These are phyloP conservation scores for Ciona savignyi DNA, from an alignment of 23 tunicate species.

Conservation along the genomic window DNA sequence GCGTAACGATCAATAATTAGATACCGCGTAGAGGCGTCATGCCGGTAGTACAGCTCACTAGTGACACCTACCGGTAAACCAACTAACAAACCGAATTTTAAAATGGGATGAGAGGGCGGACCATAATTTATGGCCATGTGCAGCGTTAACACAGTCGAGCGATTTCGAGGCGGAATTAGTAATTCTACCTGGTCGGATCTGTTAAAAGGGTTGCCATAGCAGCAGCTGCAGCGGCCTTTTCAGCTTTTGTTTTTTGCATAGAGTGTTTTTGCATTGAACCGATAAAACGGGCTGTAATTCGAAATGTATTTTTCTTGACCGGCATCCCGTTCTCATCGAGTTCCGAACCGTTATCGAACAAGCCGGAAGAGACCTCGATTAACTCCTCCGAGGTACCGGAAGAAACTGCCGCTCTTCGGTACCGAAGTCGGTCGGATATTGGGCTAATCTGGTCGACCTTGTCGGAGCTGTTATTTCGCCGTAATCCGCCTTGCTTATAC, in stretches of 20 bases:
- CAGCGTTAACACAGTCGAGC: too few species aligned
- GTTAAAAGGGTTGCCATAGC: conserved; percentile 61
- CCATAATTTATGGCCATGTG: too few species aligned
- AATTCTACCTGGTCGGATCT: conserved; percentile 39
- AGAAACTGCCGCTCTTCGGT: conserved; percentile 61
- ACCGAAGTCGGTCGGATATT: conserved; percentile 17
- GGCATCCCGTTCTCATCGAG: conserved; percentile 50
- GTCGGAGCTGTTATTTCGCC: too few species aligned
- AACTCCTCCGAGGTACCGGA: conserved; percentile 39
- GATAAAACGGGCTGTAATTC: conserved; percentile 72
- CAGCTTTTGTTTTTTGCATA: conserved; percentile 48
- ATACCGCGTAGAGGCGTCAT: neutral
- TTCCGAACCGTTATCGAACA: conserved; percentile 5
- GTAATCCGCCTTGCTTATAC: too few species aligned
- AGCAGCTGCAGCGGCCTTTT: conserved; percentile 66
- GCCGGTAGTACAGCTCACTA: neutral
- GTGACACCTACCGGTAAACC: neutral
- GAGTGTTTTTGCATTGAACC: conserved; percentile 80
- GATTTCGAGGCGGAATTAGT: neutral
- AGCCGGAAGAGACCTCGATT: neutral
- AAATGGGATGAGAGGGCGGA: too few species aligned
- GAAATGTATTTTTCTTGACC: conserved; percentile 53
- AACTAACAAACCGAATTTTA: neutral
- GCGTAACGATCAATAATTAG: neutral
- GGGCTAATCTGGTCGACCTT: conserved; percentile 22